These are phyloP conservation scores for Abramis brama DNA, from an alignment of 2,113 vertebrate species.

Conservation along the genomic window DNA sequence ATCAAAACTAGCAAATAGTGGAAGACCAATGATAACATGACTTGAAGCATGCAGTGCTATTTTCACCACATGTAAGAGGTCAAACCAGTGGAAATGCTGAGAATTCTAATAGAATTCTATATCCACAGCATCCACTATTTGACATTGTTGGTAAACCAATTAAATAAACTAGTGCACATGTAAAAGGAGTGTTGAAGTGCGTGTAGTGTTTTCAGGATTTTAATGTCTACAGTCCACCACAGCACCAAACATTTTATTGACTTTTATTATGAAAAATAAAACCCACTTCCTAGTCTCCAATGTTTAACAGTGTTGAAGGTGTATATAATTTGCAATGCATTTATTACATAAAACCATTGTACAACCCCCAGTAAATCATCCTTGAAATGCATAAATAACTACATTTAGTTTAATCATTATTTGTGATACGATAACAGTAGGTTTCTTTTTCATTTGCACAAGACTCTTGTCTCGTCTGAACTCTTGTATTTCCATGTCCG, in stretches of 20 bases:
- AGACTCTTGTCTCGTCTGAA: background rate
- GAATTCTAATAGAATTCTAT: no score
- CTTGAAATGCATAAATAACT: background rate
- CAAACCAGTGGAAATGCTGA: background rate
- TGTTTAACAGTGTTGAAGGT: background rate
- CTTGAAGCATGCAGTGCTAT: no score
- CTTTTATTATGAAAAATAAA: constrained; percentile 26
- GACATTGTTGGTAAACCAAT: background rate
- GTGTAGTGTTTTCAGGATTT: background rate
- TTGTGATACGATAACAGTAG: background rate
- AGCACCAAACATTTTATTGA: background rate
- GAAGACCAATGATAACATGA: no score
- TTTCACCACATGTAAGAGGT: no score
- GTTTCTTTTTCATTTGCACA: background rate
- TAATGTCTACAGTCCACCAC: background rate
- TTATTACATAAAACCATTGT: background rate
- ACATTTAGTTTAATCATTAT: background rate
- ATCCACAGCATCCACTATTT: background rate
- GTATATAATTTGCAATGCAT: background rate
- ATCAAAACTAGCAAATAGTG: no score
- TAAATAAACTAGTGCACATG: background rate
- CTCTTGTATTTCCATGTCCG: background rate
- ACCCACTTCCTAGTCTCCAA: background rate
- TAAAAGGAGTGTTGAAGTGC: background rate
- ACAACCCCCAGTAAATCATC: background rate